Conservation (phyloP, 1,140 invertebrate genomes). For the Elymnias hypermnestra region DNA sequence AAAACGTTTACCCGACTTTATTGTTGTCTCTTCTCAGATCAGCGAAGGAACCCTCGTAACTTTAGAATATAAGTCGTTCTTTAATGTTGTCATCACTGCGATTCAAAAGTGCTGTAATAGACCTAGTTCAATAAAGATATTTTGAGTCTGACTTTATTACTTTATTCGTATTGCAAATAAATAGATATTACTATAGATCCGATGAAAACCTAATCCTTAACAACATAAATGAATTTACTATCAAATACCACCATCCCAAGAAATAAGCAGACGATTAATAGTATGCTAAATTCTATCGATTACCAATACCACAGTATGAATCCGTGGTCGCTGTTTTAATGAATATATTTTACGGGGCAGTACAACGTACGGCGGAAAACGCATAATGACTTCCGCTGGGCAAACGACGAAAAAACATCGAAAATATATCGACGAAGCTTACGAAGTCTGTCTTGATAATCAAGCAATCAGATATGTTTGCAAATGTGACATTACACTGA, state of each 20-base stretch:
- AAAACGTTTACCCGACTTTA: too few relatives aligned
- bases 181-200: too few relatives aligned
- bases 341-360: constrained; percentile 65
- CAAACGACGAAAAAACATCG: constrained; percentile 57
- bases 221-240: constrained; percentile 1
- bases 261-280: constrained; percentile 15
- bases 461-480: constrained; percentile 10
- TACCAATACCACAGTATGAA: constrained; percentile 33
- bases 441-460: constrained; percentile 18
- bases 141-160: too few relatives aligned
- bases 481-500: constrained; percentile 3
- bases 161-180: too few relatives aligned
- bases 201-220: too few relatives aligned
- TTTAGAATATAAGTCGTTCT: too few relatives aligned
- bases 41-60: too few relatives aligned
- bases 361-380: constrained; percentile 59
- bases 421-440: constrained; percentile 47
- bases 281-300: constrained; percentile 16
- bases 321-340: constrained; percentile 58
- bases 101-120: too few relatives aligned
- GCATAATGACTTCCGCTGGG: constrained; percentile 68
- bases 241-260: too few relatives aligned
- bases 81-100: too few relatives aligned
- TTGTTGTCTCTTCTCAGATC: too few relatives aligned
- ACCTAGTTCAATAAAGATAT: too few relatives aligned